Base-by-base conservation (phyloP, 2,888 invertebrate species). In the Julus scanicus region DNA sequence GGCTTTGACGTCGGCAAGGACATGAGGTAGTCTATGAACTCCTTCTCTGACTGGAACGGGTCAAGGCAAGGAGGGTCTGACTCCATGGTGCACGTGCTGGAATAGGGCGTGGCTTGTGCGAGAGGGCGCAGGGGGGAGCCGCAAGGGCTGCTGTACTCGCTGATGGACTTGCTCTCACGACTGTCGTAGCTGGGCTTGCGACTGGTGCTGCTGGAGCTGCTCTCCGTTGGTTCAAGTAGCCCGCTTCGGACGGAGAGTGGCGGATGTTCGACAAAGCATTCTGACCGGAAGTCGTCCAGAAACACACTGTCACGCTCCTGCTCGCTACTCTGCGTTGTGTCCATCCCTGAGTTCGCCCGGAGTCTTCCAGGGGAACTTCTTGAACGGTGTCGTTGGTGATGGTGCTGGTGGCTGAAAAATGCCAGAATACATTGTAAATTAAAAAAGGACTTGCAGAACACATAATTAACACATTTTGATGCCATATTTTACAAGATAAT, bases 21-120 rank as follows among this genome's bases (percentile, higher is more conserved):
- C 87, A 88, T 37, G 13, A 88, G 80, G 80, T 88, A 88, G 49
- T 88, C 83, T 8, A 88, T 37, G 57, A 88, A 88, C n/a, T 88
- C 88, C 44, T 88, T 87, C 53, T 88, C 88, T 4, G 87, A 40
- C 15, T 88, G 88, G 48, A 88, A 86, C n/a, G 88, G 88, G 48
- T 88, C 37, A 5, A 44, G 15, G 49, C 71, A 40, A 4, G 37
- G 11, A 6, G 15, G n/a, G 53, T 40, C 86, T 8, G 80, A 80
- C 29, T 40, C 49, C 49, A 86, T 53, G 40, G 86, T 40, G 53
- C 44, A 86, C 71, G 37, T 87, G 40, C 71, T 63, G 87, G 87
- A 86, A 20, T 48, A 86, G n/a, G 87, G 87, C 13, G 63, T 37
- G 15, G 57, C 40, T 8, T 20, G 29, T 15, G 15, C 29, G 5